phyloP scores from a whole-genome alignment of 2,888 invertebrate genomes.

The Phengaris arion region DNA sequence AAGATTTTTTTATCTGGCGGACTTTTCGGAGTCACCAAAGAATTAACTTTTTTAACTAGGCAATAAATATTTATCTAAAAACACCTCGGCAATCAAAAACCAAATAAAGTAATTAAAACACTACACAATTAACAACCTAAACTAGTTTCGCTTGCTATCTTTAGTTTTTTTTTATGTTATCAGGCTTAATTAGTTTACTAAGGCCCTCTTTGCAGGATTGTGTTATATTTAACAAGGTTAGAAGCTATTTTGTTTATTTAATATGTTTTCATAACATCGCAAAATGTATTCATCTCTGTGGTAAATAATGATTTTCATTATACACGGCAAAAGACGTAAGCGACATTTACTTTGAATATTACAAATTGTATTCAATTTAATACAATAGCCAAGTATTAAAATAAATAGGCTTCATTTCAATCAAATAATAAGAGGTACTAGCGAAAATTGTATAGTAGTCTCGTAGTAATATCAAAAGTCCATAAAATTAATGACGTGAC shows the following conservation, averaged over 20 bases:
- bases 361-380: neutral
- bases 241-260: neutral
- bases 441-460: constrained; percentile 20
- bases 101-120: constrained; percentile 10
- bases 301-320: neutral
- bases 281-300: too few species aligned
- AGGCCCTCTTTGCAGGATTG: neutral
- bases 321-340: neutral
- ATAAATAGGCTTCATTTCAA: constrained; percentile 5
- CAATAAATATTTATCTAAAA: neutral
- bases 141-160: neutral
- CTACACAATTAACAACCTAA: neutral
- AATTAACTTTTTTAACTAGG: neutral
- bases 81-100: neutral
- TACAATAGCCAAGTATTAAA: neutral
- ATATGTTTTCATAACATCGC: too few species aligned
- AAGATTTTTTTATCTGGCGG: neutral
- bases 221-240: neutral
- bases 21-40: neutral
- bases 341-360: too few species aligned
- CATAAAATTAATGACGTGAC: constrained; percentile 1
- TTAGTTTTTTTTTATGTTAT: constrained; percentile 7
- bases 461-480: neutral
- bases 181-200: neutral
- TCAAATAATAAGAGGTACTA: neutral